Conservation (phyloP, 2,113 vertebrate species). For the Alligator sinensis region DNA sequence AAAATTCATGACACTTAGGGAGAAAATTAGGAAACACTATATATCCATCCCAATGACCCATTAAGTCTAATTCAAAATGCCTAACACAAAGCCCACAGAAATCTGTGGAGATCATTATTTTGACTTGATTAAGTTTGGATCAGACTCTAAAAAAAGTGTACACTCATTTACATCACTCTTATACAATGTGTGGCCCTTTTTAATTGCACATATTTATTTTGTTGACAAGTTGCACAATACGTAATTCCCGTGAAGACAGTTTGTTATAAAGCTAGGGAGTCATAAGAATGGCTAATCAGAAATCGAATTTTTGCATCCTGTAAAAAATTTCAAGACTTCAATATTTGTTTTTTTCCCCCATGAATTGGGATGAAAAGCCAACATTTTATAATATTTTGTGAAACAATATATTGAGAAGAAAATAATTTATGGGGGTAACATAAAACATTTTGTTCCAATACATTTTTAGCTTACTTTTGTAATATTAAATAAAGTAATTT, state of each 20-base stretch:
- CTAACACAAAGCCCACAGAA: background rate
- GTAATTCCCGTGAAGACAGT: background rate
- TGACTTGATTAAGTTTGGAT: background rate
- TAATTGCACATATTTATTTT: background rate
- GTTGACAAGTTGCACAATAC: background rate
- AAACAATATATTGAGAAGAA: constrained; percentile 14
- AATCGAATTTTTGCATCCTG: background rate
- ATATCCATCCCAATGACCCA: background rate
- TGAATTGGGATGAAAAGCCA: background rate
- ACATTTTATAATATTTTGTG: background rate
- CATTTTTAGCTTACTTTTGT: background rate
- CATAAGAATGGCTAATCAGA: background rate
- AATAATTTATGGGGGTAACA: background rate
- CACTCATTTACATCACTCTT: background rate
- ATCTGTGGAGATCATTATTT: background rate
- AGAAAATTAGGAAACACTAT: background rate
- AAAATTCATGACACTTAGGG: background rate
- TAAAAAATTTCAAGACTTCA: background rate
- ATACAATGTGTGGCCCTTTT: background rate
- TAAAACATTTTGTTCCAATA: constrained; percentile 26
- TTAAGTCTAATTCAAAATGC: background rate
- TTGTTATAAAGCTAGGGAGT: background rate
- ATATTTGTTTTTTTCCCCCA: background rate
- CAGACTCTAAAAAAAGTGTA: constrained; percentile 5
- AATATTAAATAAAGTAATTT: no score